Evolutionary conservation across 2,113 vertebrate species (phyloP).

Genomic region (Ameiurus melas): DNA sequence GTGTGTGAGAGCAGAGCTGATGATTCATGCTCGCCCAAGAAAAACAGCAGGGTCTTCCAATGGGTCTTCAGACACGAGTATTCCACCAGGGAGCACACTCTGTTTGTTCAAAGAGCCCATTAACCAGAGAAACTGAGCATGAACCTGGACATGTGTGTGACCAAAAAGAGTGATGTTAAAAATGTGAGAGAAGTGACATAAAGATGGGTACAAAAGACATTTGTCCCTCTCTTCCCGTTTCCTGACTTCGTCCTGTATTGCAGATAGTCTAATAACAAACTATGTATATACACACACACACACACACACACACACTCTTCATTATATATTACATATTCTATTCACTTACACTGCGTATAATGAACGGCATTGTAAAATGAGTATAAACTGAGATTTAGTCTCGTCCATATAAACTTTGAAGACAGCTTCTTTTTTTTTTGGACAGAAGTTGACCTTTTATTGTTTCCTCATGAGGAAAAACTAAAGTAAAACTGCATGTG

Average conservation of each 20-base stretch:
- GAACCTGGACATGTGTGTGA: constrained; percentile 21
- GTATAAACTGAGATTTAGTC: neutral
- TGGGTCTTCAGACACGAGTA: constrained; percentile 23
- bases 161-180: neutral
- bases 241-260: neutral
- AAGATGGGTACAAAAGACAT: neutral
- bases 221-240: neutral
- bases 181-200: neutral
- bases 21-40: constrained; percentile 51
- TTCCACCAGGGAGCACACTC: constrained; percentile 33
- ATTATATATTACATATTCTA: neutral
- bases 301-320: neutral
- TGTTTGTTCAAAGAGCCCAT: constrained; percentile 47
- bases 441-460: neutral
- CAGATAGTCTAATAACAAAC: neutral
- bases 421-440: neutral
- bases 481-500: constrained; percentile 16
- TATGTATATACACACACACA: neutral
- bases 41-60: constrained; percentile 42
- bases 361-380: neutral
- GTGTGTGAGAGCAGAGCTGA: neutral
- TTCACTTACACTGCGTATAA: neutral
- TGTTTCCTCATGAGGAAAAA: neutral
- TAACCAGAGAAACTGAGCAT: constrained; percentile 33
- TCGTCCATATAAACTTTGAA: neutral